Conservation (phyloP, 2,113 vertebrate species). For the Hipposideros armiger region DNA sequence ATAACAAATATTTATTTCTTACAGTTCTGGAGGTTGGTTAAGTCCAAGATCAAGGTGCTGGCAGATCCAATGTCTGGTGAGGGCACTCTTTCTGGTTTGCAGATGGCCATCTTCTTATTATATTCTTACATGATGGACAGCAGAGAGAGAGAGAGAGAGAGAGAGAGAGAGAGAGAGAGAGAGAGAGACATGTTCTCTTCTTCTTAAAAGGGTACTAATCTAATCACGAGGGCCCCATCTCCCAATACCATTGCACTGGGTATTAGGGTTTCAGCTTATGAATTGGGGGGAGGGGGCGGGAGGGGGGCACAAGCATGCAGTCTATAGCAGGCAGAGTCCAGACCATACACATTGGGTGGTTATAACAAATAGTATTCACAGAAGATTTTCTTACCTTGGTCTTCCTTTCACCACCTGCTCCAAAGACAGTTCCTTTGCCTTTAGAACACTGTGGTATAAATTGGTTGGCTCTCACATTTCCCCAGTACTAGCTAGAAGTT, state of each 20-base stretch:
- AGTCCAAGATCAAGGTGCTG: neutral
- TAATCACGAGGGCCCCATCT: neutral
- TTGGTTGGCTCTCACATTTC: neutral
- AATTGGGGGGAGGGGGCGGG: neutral
- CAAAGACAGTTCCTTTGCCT: neutral
- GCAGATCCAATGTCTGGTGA: neutral
- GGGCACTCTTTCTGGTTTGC: neutral
- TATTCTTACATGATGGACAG: neutral
- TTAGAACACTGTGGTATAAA: neutral
- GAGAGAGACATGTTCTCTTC: neutral
- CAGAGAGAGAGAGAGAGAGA: neutral
- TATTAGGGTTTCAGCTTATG: neutral
- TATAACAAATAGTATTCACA: neutral
- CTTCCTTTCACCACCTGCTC: neutral
- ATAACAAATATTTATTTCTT: neutral
- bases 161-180: neutral
- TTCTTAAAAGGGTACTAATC: neutral
- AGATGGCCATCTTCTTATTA: neutral
- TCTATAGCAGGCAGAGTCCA: neutral
- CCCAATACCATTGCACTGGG: neutral
- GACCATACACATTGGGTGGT: neutral
- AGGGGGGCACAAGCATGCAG: neutral
- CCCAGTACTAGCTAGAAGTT: neutral
- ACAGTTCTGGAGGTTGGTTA: neutral
- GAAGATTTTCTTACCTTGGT: neutral